A percentile compares a stretch with the other conserved stretches of the same genome.
Conservation (phyloP, 2,113 vertebrate species). For the Eubucco bourcierii region DNA sequence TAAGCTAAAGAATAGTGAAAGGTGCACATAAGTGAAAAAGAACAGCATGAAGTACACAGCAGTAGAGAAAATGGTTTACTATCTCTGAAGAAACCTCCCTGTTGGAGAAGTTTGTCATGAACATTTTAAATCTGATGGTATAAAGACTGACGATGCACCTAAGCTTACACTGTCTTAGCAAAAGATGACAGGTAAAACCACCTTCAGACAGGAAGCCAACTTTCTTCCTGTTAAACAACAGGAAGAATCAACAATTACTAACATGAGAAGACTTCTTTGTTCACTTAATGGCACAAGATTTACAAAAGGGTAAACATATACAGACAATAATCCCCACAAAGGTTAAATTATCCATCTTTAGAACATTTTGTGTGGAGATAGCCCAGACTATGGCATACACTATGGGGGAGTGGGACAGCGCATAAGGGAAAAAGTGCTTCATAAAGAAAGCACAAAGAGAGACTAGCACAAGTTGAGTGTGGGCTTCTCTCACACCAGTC, state of each 20-base stretch:
- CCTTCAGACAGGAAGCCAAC: slow-evolving; percentile 78
- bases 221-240: slow-evolving; percentile 82
- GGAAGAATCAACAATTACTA: slow-evolving; percentile 69
- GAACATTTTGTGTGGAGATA: neutral
- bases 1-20: slow-evolving; percentile 2
- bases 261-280: slow-evolving; percentile 28
- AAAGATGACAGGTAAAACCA: slow-evolving; percentile 69
- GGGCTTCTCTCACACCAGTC: slow-evolving; percentile 74
- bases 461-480: slow-evolving; percentile 60
- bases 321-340: neutral
- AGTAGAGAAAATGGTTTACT: neutral
- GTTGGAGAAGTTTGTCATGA: neutral
- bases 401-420: slow-evolving; percentile 22
- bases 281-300: neutral
- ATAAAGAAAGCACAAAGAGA: slow-evolving; percentile 67
- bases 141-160: neutral
- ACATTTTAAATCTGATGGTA: neutral
- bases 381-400: neutral
- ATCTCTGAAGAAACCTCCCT: neutral
- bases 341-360: neutral
- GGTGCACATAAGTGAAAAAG: neutral
- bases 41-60: neutral
- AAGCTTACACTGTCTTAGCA: neutral
- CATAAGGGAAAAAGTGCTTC: slow-evolving; percentile 78
- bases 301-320: neutral